Evolutionary conservation across 2,797 vertebrate species (phyloP).

Genomic region (Etheostoma perlongum): DNA sequence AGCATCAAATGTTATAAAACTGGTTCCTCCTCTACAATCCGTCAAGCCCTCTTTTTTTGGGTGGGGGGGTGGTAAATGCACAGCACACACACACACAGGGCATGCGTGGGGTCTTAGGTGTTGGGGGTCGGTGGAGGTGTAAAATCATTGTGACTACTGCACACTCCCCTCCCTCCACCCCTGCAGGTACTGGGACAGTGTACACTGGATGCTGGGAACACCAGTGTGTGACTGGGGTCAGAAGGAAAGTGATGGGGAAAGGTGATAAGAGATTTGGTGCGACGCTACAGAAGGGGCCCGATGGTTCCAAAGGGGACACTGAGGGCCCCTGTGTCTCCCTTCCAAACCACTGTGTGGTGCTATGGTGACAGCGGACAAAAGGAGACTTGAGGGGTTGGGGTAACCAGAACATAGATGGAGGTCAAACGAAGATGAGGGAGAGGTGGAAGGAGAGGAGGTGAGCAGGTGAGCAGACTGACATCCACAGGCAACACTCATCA

Average conservation of each 20-base stretch:
- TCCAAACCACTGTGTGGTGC: constrained; percentile 82
- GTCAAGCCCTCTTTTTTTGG: constrained; percentile 79
- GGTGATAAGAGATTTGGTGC: constrained; percentile 47
- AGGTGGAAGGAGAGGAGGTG: constrained; percentile 74
- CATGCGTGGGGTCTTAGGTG: constrained; percentile 80
- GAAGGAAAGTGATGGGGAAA: constrained; percentile 53
- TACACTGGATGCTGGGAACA: constrained; percentile 60
- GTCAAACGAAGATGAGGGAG: constrained; percentile 72
- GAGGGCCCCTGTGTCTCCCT: constrained; percentile 85
- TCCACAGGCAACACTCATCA: constrained; percentile 81
- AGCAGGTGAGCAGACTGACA: constrained; percentile 77
- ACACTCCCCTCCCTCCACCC: constrained; percentile 67
- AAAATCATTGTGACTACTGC: constrained; percentile 55
- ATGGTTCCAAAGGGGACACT: constrained; percentile 86
- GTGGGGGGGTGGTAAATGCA: constrained; percentile 64
- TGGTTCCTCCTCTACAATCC: constrained; percentile 87
- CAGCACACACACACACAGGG: constrained; percentile 76
- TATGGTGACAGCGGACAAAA: constrained; percentile 62
- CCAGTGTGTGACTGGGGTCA: constrained; percentile 61
- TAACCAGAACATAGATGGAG: constrained; percentile 62
- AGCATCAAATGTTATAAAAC: constrained; percentile 99
- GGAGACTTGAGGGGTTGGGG: constrained; percentile 37
- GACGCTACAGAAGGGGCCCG: constrained; percentile 60
- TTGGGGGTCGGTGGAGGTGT: constrained; percentile 66
- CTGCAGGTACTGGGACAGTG: constrained; percentile 61